Percentiles rank a stretch among this genome's conserved stretches.
phyloP scores from a whole-genome alignment of 2,888 invertebrate genomes.

The Sicus ferrugineus region DNA sequence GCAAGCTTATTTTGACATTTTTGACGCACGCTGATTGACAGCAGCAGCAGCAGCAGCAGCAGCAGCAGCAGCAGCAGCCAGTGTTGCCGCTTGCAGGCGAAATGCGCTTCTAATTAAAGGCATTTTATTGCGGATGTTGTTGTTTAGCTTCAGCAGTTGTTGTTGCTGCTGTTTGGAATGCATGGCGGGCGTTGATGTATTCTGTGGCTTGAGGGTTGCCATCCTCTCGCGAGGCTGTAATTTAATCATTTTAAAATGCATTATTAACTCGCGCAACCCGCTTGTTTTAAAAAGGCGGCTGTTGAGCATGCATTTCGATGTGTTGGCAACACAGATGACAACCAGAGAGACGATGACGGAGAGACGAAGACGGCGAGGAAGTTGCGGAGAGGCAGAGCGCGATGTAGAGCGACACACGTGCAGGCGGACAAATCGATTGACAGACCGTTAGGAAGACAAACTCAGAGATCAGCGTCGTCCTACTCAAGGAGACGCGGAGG shows the following conservation, averaged over 20 bases:
- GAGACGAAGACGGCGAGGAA: background rate
- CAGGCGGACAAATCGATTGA: too few relatives aligned
- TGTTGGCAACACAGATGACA: background rate
- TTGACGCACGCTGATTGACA: slow-evolving; percentile 20
- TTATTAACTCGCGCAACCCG: slow-evolving; percentile 10
- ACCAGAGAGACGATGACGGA: slow-evolving; percentile 12
- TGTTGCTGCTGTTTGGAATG: background rate
- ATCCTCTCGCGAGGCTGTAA: background rate
- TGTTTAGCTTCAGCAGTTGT: background rate
- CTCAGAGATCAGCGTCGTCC: too few relatives aligned
- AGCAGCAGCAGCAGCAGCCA: background rate
- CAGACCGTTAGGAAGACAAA: too few relatives aligned
- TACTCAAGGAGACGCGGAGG: too few relatives aligned
- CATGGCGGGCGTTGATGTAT: background rate
- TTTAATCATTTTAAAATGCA: slow-evolving; percentile 29
- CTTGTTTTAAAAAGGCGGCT: background rate
- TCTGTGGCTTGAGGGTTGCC: slow-evolving; percentile 4
- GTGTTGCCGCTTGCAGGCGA: background rate
- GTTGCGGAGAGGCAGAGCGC: background rate
- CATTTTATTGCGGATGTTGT: background rate
- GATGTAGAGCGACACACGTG: background rate
- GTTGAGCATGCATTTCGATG: background rate
- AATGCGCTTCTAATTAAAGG: background rate
- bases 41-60: background rate
- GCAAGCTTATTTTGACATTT: slow-evolving; percentile 8